phyloP scores from a whole-genome alignment of 2,797 vertebrate species.

The Decapterus maruadsi region DNA sequence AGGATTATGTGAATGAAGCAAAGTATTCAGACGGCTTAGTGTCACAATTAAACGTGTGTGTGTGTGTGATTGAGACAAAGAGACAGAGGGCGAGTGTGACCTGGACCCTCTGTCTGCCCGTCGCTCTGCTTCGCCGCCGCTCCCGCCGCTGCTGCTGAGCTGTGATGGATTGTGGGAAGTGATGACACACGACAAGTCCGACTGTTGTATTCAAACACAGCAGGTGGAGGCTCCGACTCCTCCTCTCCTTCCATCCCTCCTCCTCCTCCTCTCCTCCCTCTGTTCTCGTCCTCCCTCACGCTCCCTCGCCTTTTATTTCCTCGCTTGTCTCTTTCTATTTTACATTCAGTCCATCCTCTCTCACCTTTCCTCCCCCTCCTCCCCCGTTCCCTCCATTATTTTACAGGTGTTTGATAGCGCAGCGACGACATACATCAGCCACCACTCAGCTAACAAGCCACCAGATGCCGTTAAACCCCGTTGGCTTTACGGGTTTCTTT shows the following conservation, averaged over 20 bases:
- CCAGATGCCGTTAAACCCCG: slow-evolving; percentile 39
- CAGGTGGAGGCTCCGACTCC: slow-evolving; percentile 7
- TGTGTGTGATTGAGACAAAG: slow-evolving; percentile 24
- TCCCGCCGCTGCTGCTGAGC: neutral
- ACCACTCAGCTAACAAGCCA: slow-evolving; percentile 18
- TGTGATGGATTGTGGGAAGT: slow-evolving; percentile 65
- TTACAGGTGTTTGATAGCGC: slow-evolving; percentile 5
- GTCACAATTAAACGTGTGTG: slow-evolving; percentile 55
- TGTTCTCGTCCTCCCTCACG: neutral
- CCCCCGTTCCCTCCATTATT: neutral
- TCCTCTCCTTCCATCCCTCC: neutral
- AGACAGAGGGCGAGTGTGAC: slow-evolving; percentile 23
- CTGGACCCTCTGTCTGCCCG: slow-evolving; percentile 13
- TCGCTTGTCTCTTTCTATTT: neutral
- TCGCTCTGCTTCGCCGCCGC: slow-evolving; percentile 41
- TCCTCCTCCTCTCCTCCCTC: neutral
- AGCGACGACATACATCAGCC: neutral
- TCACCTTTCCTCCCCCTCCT: neutral
- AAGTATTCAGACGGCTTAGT: slow-evolving; percentile 56
- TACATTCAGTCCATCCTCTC: neutral
- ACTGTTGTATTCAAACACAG: slow-evolving; percentile 40
- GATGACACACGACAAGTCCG: slow-evolving; percentile 68
- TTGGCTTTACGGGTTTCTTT: slow-evolving; percentile 3
- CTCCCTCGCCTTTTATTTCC: neutral
- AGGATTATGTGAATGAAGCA: slow-evolving; percentile 63